Conservation (phyloP, 2,888 invertebrate species). For the Strigamia transsilvanica region DNA sequence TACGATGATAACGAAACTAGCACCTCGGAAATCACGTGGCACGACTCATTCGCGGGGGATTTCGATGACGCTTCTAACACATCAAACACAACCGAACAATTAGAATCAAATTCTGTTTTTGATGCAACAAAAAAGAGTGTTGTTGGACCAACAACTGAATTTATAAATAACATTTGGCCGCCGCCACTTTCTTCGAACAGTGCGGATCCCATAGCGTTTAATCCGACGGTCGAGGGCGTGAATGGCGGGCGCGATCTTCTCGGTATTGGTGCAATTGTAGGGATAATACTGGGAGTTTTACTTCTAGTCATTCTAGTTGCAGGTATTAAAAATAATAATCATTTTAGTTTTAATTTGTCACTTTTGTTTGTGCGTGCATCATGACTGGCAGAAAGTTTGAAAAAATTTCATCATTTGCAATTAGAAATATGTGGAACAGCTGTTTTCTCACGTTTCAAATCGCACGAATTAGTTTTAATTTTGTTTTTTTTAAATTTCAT, state of each 20-base stretch:
- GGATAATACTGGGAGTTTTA: constrained; percentile 54
- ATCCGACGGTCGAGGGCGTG: constrained; percentile 15
- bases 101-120: background rate
- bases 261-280: constrained; percentile 53
- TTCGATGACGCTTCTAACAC: background rate
- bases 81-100: background rate
- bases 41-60: background rate
- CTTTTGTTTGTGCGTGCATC: background rate
- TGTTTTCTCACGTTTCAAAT: background rate
- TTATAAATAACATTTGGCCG: background rate
- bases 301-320: constrained; percentile 52
- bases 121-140: background rate
- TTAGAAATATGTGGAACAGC: background rate
- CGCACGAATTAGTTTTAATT: background rate
- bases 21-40: background rate
- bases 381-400: background rate
- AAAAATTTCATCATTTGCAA: background rate
- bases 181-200: background rate
- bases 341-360: background rate
- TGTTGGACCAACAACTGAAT: background rate
- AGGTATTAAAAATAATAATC: constrained; percentile 9
- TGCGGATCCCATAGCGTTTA: background rate
- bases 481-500: constrained; percentile 52
- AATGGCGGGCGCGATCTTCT: constrained; percentile 14
- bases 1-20: background rate